Percentiles rank a stretch among this genome's conserved stretches.
phyloP scores from a whole-genome alignment of 1,140 invertebrate species.

The Calephelis virginiensis region DNA sequence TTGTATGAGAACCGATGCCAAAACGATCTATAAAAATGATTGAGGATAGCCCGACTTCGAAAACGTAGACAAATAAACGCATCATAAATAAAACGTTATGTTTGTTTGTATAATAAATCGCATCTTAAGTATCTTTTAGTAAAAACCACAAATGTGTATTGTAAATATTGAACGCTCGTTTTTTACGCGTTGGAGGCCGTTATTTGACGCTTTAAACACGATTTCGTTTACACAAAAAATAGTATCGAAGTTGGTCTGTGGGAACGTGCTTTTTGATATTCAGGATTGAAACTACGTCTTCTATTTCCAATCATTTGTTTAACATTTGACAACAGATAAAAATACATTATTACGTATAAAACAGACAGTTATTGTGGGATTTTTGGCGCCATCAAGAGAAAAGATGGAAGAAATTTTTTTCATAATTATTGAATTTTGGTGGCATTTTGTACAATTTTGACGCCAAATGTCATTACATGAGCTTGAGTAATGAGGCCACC shows the following conservation, averaged over 20 bases:
- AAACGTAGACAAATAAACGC: slow-evolving; percentile 33
- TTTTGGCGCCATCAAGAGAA: too few species aligned
- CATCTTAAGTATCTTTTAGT: slow-evolving; percentile 31
- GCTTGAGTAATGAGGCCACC: too few species aligned
- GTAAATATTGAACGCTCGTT: slow-evolving; percentile 19
- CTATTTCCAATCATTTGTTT: too few species aligned
- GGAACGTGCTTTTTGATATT: background rate
- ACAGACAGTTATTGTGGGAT: too few species aligned
- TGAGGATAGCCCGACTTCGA: slow-evolving; percentile 25
- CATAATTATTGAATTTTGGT: too few species aligned
- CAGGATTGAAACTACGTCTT: too few species aligned
- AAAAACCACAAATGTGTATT: slow-evolving; percentile 24
- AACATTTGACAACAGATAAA: too few species aligned
- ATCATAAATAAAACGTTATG: slow-evolving; percentile 35
- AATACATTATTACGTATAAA: too few species aligned
- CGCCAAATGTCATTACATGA: too few species aligned
- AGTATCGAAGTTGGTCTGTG: background rate
- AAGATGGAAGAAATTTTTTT: too few species aligned
- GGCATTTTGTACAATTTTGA: too few species aligned
- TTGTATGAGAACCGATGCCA: slow-evolving; percentile 18
- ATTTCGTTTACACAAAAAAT: slow-evolving; percentile 3
- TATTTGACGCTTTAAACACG: slow-evolving; percentile 2
- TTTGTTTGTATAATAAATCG: slow-evolving; percentile 38
- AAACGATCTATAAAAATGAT: slow-evolving; percentile 39
- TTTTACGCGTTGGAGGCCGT: background rate